phyloP scores from a whole-genome alignment of 2,113 vertebrate species.

The Kryptolebias marmoratus region DNA sequence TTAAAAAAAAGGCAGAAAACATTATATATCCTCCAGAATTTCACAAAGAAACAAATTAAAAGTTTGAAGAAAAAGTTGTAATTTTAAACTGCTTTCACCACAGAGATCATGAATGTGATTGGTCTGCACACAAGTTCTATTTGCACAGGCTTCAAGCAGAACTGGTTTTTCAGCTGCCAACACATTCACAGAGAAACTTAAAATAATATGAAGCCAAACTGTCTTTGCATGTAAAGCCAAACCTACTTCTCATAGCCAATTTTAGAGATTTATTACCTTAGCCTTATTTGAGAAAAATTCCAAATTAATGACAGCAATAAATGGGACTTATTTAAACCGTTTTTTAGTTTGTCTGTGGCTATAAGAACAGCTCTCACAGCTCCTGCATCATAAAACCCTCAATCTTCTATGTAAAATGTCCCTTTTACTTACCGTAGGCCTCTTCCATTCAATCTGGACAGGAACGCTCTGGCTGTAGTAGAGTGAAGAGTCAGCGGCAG shows the following conservation, averaged over 20 bases:
- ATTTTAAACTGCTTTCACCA: background rate
- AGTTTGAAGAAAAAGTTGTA: background rate
- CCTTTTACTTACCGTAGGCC: conserved; percentile 83
- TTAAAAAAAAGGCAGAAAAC: background rate
- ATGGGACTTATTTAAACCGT: too few species aligned
- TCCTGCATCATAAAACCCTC: background rate
- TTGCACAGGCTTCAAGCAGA: conserved; percentile 41
- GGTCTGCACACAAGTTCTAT: conserved; percentile 18
- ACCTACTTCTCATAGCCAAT: too few species aligned
- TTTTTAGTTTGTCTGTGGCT: too few species aligned
- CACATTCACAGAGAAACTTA: background rate
- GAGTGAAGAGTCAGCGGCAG: conserved; percentile 82
- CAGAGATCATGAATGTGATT: background rate
- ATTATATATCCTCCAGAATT: too few species aligned
- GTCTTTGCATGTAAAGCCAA: background rate
- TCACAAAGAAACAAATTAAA: background rate
- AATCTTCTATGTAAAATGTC: background rate
- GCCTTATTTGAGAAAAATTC: too few species aligned
- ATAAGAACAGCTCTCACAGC: background rate
- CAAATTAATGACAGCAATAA: too few species aligned
- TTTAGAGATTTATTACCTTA: too few species aligned
- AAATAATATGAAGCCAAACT: background rate
- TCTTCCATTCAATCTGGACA: conserved; percentile 89
- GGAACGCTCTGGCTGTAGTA: conserved; percentile 88
- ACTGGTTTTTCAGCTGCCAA: conserved; percentile 47